These are phyloP conservation scores for Melipona beecheii DNA, from an alignment of 2,888 invertebrate species.

Conservation along the genomic window DNA sequence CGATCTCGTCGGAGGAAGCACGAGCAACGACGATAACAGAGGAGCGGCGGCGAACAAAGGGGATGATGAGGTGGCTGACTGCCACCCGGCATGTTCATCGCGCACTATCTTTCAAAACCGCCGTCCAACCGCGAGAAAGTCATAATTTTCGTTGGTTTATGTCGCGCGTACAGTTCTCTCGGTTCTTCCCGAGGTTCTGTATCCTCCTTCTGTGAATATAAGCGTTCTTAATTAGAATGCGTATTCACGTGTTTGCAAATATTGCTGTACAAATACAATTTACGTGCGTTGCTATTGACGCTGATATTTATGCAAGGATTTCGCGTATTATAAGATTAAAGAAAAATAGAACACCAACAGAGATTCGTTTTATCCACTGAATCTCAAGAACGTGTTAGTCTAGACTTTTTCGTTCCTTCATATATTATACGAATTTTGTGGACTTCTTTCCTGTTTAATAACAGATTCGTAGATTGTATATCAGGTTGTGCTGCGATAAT, in stretches of 20 bases:
- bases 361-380: not conserved
- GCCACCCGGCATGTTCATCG: slow-evolving; percentile 8
- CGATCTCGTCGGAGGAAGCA: slow-evolving; percentile 35
- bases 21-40: slow-evolving; percentile 40
- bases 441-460: too few relatives aligned
- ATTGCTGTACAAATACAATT: not conserved
- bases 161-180: not conserved
- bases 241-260: not conserved
- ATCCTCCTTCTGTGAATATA: not conserved
- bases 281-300: not conserved
- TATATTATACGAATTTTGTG: not conserved
- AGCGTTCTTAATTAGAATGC: not conserved
- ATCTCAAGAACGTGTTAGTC: not conserved
- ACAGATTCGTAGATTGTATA: too few relatives aligned
- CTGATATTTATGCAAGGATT: not conserved
- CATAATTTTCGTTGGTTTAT: not conserved
- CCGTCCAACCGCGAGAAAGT: not conserved
- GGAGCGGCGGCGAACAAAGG: slow-evolving; percentile 48
- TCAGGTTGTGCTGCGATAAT: not conserved
- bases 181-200: not conserved
- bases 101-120: not conserved
- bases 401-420: not conserved
- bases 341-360: not conserved
- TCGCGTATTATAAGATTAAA: not conserved
- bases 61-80: slow-evolving; percentile 42